Evolutionary conservation across 2,113 vertebrate genomes (phyloP).

Genomic region (Centrocercus urophasianus): DNA sequence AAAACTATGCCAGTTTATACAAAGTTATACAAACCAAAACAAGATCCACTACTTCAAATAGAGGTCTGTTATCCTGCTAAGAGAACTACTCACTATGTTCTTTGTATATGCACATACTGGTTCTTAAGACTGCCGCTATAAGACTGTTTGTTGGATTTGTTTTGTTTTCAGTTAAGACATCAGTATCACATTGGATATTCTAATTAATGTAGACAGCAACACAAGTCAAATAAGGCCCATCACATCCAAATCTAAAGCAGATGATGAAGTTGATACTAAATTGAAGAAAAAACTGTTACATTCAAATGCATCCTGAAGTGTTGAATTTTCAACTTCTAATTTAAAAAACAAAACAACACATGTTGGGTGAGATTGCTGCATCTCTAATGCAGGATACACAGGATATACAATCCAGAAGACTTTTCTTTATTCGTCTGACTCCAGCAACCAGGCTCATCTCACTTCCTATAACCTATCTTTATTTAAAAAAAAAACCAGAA

Average conservation of each 20-base stretch:
- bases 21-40: not conserved
- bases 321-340: not conserved
- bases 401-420: not conserved
- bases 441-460: not conserved
- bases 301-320: not conserved
- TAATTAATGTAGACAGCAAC: constrained; percentile 1
- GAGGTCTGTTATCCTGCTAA: not conserved
- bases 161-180: constrained; percentile 1
- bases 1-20: not conserved
- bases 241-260: not conserved
- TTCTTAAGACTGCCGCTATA: not conserved
- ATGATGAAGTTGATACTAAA: not conserved
- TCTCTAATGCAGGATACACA: not conserved
- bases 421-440: not conserved
- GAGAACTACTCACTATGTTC: not conserved
- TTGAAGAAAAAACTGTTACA: not conserved
- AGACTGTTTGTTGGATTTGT: not conserved
- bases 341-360: not conserved
- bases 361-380: accelerated
- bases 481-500: not conserved
- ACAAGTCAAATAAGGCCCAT: not conserved
- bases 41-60: not conserved
- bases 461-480: not conserved
- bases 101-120: not conserved
- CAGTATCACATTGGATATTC: not conserved